Evolutionary conservation across 2,888 invertebrate species (phyloP).

Genomic region (Bugulina stolonifera): DNA sequence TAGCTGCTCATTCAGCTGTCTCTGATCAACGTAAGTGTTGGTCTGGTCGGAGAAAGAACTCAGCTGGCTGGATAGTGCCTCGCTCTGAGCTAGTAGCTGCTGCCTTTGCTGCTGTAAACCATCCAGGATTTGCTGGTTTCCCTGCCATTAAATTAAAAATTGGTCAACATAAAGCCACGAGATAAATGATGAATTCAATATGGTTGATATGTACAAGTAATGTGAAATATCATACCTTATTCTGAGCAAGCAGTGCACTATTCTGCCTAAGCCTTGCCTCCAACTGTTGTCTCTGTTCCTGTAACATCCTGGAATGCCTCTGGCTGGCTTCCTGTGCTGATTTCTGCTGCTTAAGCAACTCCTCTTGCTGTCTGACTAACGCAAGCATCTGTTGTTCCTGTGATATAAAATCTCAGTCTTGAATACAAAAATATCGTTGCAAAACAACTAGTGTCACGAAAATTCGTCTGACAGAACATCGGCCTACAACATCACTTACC

Average conservation of each 20-base stretch:
- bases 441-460: neutral
- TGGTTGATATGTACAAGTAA: too few relatives aligned
- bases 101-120: slow-evolving; percentile 1
- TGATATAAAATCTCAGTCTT: neutral
- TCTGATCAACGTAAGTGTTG: neutral
- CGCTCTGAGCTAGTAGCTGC: slow-evolving; percentile 15
- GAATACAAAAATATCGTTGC: neutral
- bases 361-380: slow-evolving; percentile 27
- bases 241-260: slow-evolving; percentile 8
- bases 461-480: too few relatives aligned
- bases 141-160: too few relatives aligned
- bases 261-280: slow-evolving; percentile 3
- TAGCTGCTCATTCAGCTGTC: slow-evolving; percentile 1
- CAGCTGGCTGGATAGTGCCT: neutral
- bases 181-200: too few relatives aligned
- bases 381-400: slow-evolving; percentile 27
- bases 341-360: slow-evolving; percentile 23
- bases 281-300: slow-evolving; percentile 22
- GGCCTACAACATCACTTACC: neutral
- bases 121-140: neutral
- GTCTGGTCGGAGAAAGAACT: neutral
- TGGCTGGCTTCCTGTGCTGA: slow-evolving; percentile 13
- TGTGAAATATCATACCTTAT: slow-evolving; percentile 4
- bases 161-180: too few relatives aligned
- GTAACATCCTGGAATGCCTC: neutral